Evolutionary conservation across 2,797 vertebrate species (phyloP).

Genomic region (Fundulus diaphanus): DNA sequence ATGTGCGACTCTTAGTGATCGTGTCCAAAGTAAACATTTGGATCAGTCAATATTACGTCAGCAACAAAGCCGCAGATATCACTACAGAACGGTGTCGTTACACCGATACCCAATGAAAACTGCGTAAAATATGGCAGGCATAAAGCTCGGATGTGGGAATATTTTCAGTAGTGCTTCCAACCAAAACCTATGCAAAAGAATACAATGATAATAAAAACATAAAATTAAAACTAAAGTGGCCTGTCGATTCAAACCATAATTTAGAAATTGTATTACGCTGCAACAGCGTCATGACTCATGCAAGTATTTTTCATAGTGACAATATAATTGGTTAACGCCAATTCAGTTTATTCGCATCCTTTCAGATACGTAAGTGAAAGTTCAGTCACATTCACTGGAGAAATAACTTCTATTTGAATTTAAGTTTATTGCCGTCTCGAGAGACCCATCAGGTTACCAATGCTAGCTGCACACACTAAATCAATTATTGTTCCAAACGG

Average conservation of each 20-base stretch:
- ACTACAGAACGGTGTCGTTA: not conserved
- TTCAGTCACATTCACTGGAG: not conserved
- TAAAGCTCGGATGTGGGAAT: not conserved
- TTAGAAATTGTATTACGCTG: not conserved
- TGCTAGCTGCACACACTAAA: not conserved
- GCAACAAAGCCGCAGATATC: slow-evolving; percentile 28
- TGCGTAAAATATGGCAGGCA: not conserved
- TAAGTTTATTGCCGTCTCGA: not conserved
- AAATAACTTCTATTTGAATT: slow-evolving; percentile 3
- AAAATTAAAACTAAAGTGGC: too few relatives aligned
- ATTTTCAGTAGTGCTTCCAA: not conserved
- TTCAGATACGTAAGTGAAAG: not conserved
- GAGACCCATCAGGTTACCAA: not conserved
- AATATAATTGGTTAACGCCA: not conserved
- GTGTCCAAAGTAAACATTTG: slow-evolving; percentile 61
- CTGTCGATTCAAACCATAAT: not conserved
- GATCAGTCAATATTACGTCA: slow-evolving; percentile 68
- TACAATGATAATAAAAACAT: too few relatives aligned
- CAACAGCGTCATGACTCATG: not conserved
- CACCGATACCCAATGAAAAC: not conserved
- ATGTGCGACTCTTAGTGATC: slow-evolving; percentile 50
- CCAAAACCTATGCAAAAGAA: not conserved
- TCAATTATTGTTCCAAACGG: not conserved
- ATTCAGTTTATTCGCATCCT: not conserved
- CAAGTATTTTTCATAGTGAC: not conserved